Base-by-base conservation (phyloP, 2,113 vertebrate species). In the Peucedramus taeniatus region DNA sequence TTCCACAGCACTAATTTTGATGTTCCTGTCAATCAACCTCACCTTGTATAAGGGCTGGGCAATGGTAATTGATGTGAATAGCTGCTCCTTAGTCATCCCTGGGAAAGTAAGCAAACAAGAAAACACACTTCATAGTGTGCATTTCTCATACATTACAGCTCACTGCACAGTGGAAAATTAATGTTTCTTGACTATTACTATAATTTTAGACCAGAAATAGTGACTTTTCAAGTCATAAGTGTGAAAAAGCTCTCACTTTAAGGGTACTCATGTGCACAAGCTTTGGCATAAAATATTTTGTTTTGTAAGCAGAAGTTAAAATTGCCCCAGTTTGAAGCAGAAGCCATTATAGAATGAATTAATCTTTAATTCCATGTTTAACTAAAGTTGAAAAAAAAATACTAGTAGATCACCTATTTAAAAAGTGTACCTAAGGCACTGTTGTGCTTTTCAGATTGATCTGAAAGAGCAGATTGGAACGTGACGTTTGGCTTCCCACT, bases 291-390 rank as follows among this genome's bases (percentile, higher is more conserved):
- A 94, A 92, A 93, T 90, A 95, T 56, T 92, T 94, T 95, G 87
- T 91, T 96, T 96, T 93, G 93, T 71, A 91, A 95, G 88, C 72
- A 95, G 33, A 80, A 96, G 79, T 96, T 92, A 86, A 90, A 95
- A 95, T 90, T 95, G 87, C 82, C 82, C 59, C 63, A 53, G 69
- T 93, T 86, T 78, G 79, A 94, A 95, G 94, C 21, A 71, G 77
- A 96, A 92, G 47, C 79, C 93, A 86, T 96, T 91, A 82, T 2
- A 83, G 57, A 72, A n/a, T 65, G 75, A 94, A 95, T 94, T 93
- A 95, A 94, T 77, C 85, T 87, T 96, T 93, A 88, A 94, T 77
- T 86, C 66, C 66, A 91, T 45, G n/a, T 90, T 86, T 80, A 74
- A 85, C 45, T 63, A 66, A 85, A 92, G 71, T 54, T 65, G n/a